Evolutionary conservation across 2,113 vertebrate species (phyloP).

Genomic region (Miniopterus natalensis): DNA sequence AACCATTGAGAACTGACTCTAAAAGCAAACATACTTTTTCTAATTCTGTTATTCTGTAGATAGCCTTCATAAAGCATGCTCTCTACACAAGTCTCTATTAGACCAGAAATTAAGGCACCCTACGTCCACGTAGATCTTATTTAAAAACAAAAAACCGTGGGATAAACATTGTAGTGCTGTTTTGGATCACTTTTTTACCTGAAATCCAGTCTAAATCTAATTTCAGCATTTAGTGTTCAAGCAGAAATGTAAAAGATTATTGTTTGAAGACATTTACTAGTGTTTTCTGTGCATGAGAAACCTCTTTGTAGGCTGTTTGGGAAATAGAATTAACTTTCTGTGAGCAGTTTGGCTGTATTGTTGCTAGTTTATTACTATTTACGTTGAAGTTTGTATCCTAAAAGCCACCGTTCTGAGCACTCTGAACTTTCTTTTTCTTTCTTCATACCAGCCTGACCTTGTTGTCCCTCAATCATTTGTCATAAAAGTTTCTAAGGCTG

Average conservation of each 20-base stretch:
- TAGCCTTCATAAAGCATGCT: neutral
- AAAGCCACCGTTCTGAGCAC: neutral
- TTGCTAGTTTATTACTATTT: slow-evolving; percentile 26
- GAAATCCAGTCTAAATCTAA: neutral
- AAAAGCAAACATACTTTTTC: neutral
- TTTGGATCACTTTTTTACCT: neutral
- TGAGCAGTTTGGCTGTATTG: neutral
- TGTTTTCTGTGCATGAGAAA: neutral
- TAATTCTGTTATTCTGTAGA: neutral
- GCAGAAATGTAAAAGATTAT: neutral
- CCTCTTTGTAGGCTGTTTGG: neutral
- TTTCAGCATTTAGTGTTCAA: neutral
- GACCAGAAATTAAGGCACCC: neutral
- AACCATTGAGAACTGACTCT: neutral
- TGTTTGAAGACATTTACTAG: neutral
- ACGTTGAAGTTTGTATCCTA: neutral
- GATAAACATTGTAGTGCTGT: neutral
- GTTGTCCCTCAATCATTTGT: neutral
- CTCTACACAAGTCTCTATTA: neutral
- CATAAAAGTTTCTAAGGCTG: slow-evolving; percentile 28
- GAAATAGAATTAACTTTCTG: slow-evolving; percentile 17
- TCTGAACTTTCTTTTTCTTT: neutral
- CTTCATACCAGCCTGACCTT: neutral
- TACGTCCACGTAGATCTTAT: neutral
- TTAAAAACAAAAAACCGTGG: neutral